Evolutionary conservation across 2,888 invertebrate species (phyloP).

Genomic region (Operophtera brumata): DNA sequence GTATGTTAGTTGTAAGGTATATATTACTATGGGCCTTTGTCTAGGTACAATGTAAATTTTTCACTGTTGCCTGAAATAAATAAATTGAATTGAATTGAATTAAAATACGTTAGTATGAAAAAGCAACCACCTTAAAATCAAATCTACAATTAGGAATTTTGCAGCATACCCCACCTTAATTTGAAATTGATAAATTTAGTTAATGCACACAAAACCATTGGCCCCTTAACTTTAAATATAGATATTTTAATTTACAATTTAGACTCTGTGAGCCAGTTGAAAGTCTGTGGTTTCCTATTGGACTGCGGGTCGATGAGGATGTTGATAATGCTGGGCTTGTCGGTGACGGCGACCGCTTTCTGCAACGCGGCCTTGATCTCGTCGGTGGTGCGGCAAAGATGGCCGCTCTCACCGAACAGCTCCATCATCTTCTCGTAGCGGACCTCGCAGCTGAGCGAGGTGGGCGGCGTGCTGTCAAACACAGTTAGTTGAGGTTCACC

Average conservation of each 20-base stretch:
- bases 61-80: no score
- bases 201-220: background rate
- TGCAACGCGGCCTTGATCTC: slow-evolving; percentile 87
- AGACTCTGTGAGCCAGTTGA: slow-evolving; percentile 95
- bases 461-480: slow-evolving; percentile 88
- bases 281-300: slow-evolving; percentile 94
- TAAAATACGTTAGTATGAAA: no score
- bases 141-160: no score
- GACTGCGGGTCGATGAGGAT: slow-evolving; percentile 93
- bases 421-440: slow-evolving; percentile 95
- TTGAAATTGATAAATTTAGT: no score
- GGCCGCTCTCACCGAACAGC: slow-evolving; percentile 91
- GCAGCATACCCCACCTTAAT: no score
- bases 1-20: no score
- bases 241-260: slow-evolving; percentile 84
- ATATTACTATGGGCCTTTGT: no score
- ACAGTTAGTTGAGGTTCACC: no score
- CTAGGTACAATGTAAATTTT: no score
- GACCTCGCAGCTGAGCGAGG: slow-evolving; percentile 87
- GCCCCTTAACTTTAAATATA: background rate
- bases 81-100: no score
- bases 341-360: slow-evolving; percentile 83
- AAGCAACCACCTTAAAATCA: no score
- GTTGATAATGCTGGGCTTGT: slow-evolving; percentile 93
- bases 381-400: slow-evolving; percentile 88